Base-by-base conservation (phyloP, 2,113 vertebrate species). In the Pelvicachromis taeniatus region DNA sequence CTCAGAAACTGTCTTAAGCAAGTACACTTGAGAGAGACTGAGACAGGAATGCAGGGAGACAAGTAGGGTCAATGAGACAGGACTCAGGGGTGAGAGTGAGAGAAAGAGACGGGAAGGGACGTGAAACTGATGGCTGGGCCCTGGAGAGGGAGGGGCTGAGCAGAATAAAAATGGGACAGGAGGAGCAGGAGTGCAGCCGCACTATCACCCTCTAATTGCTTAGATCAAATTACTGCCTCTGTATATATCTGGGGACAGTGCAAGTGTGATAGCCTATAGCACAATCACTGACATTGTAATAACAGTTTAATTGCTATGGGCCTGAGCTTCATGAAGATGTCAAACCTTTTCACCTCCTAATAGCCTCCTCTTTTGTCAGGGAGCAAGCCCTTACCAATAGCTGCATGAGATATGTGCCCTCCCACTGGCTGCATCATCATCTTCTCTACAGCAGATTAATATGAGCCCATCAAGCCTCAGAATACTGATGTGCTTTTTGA, bases 301-400 rank as follows among this genome's bases (percentile, higher is more conserved):
- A 89, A 91, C 79, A 53, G 52, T 89, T 91, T 94, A 93, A 93
- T 92, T 93, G 92, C 90, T 83, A 2, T 80, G 89, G 86, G 83
- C 87, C 82, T 9, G 10, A 82, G 82, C 63, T 90, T 81, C 85
- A 91, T 81, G 56, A 86, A 89, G 79, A 87, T 53, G 23, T 90
- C 77, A 78, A 80, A 77, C 53, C 13, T 82, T 10, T 29, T 90
- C 80, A 81, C 81, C 82, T 88, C 55, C n/a, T 86, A 89, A 90
- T 80, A 85, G 86, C 50, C 82, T 87, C 61, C 52, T 81, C 40
- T 79, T 87, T 85, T 85, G 85, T 87, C 31, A 77, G 33, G 70
- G 81, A 85, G 75, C 70, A 79, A 61, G 63, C 26, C 77, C 52
- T 53, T 56, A 86, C n/a, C 50, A 75, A 31, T 50, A 75, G 42